Conservation (phyloP, 1,140 invertebrate genomes). For the Magallana angulata region DNA sequence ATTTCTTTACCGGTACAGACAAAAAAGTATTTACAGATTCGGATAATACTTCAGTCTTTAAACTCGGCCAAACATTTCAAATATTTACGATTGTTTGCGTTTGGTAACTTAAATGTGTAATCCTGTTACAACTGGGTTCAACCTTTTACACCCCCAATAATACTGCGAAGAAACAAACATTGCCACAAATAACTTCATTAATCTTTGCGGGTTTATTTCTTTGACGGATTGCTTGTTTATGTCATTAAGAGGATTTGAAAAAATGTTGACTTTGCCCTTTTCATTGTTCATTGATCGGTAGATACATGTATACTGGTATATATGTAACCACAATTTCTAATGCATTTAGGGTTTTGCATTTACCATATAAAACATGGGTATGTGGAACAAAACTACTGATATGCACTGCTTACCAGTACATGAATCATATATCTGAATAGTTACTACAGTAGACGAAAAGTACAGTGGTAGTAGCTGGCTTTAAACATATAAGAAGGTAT, state of each 20-base stretch:
- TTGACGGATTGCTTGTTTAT: background rate
- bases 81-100: slow-evolving; percentile 10
- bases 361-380: no score
- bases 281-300: no score
- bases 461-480: no score
- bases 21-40: slow-evolving; percentile 11
- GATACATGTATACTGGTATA: no score
- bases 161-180: background rate
- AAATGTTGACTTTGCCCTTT: background rate
- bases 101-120: background rate
- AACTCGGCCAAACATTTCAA: slow-evolving; percentile 29
- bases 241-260: background rate
- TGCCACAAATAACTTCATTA: background rate
- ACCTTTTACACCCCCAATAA: background rate
- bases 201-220: background rate
- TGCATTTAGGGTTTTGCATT: no score
- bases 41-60: background rate
- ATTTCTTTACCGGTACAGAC: background rate
- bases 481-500: no score
- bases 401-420: no score
- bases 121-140: background rate
- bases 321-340: no score
- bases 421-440: no score
- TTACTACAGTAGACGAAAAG: no score
- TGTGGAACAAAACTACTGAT: no score